Conservation (phyloP, 1,140 invertebrate genomes). For the Lethrus apterus region DNA sequence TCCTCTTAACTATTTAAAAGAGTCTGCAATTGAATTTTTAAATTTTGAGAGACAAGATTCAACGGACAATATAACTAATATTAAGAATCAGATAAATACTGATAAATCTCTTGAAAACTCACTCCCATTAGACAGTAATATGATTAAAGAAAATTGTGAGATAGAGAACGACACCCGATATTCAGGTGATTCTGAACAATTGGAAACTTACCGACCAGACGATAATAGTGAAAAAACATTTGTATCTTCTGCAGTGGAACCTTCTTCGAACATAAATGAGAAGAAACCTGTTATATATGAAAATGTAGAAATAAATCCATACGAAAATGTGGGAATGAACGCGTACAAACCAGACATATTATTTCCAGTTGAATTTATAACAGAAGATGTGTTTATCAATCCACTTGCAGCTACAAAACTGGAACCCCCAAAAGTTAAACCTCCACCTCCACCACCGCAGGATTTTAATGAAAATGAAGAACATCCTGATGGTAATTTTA, state of each 20-base stretch:
- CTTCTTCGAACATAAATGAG: not conserved
- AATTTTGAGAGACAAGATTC: not conserved
- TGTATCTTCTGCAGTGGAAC: too few species aligned
- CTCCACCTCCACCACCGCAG: slow-evolving; percentile 69
- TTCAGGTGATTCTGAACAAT: too few species aligned
- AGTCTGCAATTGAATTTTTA: not conserved
- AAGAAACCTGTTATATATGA: slow-evolving; percentile 25
- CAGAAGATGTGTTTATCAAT: slow-evolving; percentile 16
- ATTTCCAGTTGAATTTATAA: slow-evolving; percentile 24
- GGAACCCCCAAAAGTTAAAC: slow-evolving; percentile 78
- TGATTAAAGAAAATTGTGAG: too few species aligned
- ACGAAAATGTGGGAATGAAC: slow-evolving; percentile 16
- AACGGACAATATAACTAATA: not conserved
- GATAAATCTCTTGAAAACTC: too few species aligned
- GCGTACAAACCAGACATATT: not conserved
- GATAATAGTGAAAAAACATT: too few species aligned
- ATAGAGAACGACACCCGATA: too few species aligned
- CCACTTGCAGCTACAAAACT: slow-evolving; percentile 50
- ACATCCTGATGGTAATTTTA: slow-evolving; percentile 40
- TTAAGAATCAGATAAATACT: too few species aligned
- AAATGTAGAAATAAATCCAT: slow-evolving; percentile 18
- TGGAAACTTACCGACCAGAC: too few species aligned
- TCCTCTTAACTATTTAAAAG: not conserved
- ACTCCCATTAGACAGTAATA: too few species aligned
- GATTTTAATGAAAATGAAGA: slow-evolving; percentile 41